phyloP scores from a whole-genome alignment of 2,797 vertebrate species.

The Chaetophractus vellerosus region DNA sequence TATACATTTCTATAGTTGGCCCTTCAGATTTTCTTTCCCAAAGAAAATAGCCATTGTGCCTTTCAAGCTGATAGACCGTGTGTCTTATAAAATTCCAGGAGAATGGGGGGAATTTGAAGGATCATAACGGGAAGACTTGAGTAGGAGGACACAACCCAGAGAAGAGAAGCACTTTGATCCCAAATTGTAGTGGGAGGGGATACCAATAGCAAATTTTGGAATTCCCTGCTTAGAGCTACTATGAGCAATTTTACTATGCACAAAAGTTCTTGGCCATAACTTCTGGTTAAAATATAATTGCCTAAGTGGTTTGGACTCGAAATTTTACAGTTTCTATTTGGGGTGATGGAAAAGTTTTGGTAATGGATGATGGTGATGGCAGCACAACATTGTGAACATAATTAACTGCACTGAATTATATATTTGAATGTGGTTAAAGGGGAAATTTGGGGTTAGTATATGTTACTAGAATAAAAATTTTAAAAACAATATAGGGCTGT shows the following conservation, averaged over 20 bases:
- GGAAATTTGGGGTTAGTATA: no score
- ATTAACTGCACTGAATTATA: no score
- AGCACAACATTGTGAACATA: no score
- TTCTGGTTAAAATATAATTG: neutral
- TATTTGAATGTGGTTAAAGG: no score
- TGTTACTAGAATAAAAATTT: no score
- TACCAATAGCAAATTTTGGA: neutral
- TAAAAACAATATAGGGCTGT: no score
- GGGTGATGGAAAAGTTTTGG: no score
- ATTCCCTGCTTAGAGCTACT: neutral
- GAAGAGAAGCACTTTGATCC: neutral
- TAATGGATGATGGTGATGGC: no score
- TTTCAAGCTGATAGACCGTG: neutral
- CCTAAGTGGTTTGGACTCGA: neutral
- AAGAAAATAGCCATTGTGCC: neutral
- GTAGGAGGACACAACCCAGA: neutral
- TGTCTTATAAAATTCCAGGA: neutral
- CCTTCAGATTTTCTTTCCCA: conserved; percentile 33
- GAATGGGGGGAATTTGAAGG: neutral
- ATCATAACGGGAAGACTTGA: neutral
- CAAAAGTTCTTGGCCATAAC: neutral
- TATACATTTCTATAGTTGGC: neutral
- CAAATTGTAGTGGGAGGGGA: neutral
- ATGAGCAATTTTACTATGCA: neutral
- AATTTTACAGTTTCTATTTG: no score